A percentile compares a stretch with the other conserved stretches of the same genome.
These are phyloP conservation scores for Brachionus sp. DNA, from an alignment of 1,140 invertebrate species.

Conservation along the genomic window DNA sequence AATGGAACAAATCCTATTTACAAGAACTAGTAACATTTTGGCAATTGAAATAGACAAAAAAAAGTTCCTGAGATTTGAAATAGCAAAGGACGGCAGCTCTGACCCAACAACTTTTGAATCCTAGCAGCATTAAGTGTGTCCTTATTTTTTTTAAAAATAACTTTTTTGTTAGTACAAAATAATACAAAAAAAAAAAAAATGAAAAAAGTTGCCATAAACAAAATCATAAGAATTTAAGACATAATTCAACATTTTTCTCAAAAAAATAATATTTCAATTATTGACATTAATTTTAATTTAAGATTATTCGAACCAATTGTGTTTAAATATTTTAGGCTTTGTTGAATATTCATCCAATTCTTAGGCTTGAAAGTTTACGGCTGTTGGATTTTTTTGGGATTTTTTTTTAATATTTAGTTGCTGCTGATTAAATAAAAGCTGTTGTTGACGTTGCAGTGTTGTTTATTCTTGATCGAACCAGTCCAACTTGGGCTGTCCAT, in stretches of 20 bases:
- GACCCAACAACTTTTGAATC: constrained; percentile 36
- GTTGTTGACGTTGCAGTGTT: constrained; percentile 23
- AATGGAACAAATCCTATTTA: constrained; percentile 20
- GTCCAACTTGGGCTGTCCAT: constrained; percentile 22
- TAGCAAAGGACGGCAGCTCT: constrained; percentile 30
- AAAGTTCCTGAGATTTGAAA: constrained; percentile 24
- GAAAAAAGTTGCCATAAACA: neutral
- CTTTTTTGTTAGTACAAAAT: constrained; percentile 12
- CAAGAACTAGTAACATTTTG: constrained; percentile 3
- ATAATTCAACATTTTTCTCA: neutral
- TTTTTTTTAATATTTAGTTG: neutral
- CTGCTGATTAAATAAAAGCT: constrained; percentile 44
- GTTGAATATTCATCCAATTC: neutral
- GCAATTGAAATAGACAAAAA: neutral
- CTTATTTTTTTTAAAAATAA: constrained; percentile 31
- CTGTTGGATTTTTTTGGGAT: neutral
- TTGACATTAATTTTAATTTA: no score
- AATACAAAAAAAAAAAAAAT: neutral
- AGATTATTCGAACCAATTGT: neutral
- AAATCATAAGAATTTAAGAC: neutral
- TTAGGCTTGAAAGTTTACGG: neutral
- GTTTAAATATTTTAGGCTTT: no score
- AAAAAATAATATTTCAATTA: no score
- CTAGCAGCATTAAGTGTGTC: constrained; percentile 37
- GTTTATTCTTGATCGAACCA: constrained; percentile 46